These are phyloP conservation scores for Mycetomoellerius zeteki DNA, from an alignment of 1,140 invertebrate genomes.

Conservation along the genomic window DNA sequence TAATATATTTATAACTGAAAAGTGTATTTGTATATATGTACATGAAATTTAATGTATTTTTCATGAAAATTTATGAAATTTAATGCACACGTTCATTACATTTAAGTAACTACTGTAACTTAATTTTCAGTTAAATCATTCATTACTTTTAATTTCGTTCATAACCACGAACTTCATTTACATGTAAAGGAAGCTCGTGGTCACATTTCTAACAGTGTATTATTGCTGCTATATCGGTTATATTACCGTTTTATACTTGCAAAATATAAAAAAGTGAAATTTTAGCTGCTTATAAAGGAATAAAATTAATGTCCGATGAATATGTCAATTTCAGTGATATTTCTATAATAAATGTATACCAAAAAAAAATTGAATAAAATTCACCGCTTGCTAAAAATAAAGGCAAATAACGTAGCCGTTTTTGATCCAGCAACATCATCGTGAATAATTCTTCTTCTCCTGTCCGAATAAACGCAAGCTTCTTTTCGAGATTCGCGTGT, in stretches of 20 bases:
- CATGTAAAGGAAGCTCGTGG: too few species aligned
- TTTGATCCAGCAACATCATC: neutral
- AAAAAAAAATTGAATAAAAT: neutral
- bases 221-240: neutral
- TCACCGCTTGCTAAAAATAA: neutral
- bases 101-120: too few species aligned
- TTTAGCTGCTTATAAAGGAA: too few species aligned
- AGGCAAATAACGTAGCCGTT: neutral
- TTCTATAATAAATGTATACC: neutral
- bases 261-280: neutral
- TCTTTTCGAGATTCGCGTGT: constrained; percentile 12
- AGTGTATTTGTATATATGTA: too few species aligned
- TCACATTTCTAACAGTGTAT: too few species aligned
- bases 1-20: too few species aligned
- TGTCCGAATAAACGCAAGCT: constrained; percentile 25
- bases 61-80: too few species aligned
- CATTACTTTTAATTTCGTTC: too few species aligned
- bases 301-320: neutral
- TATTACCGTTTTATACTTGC: neutral
- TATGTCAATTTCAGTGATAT: neutral
- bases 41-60: too few species aligned
- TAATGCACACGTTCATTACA: too few species aligned
- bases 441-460: constrained; percentile 7
- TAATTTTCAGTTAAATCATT: too few species aligned
- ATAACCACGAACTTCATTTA: too few species aligned